Conservation (phyloP, 2,113 vertebrate species). For the Passer montanus region DNA sequence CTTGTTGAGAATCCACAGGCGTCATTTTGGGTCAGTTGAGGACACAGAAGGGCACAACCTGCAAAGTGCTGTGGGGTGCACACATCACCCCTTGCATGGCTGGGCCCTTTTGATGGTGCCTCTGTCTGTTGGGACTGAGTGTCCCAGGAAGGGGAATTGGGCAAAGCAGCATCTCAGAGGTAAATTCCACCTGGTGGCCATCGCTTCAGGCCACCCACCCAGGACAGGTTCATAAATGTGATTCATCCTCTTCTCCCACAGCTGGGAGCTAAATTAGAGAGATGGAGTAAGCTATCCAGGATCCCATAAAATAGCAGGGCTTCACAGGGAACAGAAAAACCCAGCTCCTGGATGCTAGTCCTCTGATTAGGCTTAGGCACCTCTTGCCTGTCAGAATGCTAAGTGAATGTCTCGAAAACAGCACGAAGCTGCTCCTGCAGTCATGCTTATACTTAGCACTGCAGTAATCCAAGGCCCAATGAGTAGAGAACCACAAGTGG, state of each 20-base stretch:
- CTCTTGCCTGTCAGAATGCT: slow-evolving; percentile 19
- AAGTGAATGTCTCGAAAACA: slow-evolving; percentile 7
- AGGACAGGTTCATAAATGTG: background rate
- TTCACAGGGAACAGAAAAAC: background rate
- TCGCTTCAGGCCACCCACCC: background rate
- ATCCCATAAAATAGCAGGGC: background rate
- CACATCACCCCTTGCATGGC: background rate
- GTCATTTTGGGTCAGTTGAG: fast-evolving
- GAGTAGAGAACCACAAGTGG: slow-evolving; percentile 21
- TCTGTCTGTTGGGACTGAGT: background rate
- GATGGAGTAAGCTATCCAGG: background rate
- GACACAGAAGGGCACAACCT: background rate
- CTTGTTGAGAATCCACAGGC: background rate
- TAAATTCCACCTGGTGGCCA: background rate
- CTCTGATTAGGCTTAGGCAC: background rate
- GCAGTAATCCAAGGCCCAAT: slow-evolving; percentile 30
- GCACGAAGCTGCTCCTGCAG: slow-evolving; percentile 12
- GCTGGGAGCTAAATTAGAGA: background rate
- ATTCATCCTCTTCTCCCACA: background rate
- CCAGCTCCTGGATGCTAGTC: background rate
- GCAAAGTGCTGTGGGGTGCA: background rate
- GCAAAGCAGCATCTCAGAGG: background rate
- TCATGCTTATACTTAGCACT: slow-evolving; percentile 50
- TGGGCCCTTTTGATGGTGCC: background rate
- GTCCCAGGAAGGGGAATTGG: background rate